Evolutionary conservation across 2,888 invertebrate species (phyloP), one percentile per base, ranked within the genome.

Genomic region (Torymus auratus): DNA sequence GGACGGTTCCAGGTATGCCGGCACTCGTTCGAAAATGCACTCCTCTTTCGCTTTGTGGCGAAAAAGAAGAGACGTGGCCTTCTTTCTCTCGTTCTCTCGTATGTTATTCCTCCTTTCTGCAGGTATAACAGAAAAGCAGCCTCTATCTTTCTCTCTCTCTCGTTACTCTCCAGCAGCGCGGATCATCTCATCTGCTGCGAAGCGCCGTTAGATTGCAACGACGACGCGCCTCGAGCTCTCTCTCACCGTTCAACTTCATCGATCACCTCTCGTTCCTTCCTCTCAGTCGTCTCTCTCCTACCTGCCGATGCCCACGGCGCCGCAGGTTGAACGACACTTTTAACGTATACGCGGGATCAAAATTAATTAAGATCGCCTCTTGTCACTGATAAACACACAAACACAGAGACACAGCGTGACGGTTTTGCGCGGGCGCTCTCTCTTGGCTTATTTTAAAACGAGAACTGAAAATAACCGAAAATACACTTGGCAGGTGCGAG

Each of bases 171-270:
- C 41, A 41, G 41, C 41, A 41, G 41, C 41, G 20, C 53, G 78
- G 72, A 78, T 78, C 78, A 78, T 69, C 80, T 78, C 68, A 67
- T 71, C 68, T 62, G 58, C 62, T 14, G 53, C 41, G 61, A 60
- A 58, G 60, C 50, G 65, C 75, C 75, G 70, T 75, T 75, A 61
- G 70, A 75, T 64, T 61, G 64, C 7, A 71, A 20, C 60, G 64
- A 68, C 55, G 74, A 15, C 50, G 53, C 64, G 72, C 76, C 69
- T 70, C 74, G 60, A 70, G 65, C 58, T 53, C 72, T 12, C 20
- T 23, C 65, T 12, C n/a, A 11, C 58, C 74, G 71, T 65, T 64
- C 60, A 75, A 71, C 75, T 67, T 80, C 80, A 80, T 80, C 80
- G 80, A 75, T 70, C 65, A 74, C 64, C 60, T 64, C 17, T n/a